Evolutionary conservation across 92 coral and sea anemone genomes (phyloP).

Genomic region (Porites lobata): DNA sequence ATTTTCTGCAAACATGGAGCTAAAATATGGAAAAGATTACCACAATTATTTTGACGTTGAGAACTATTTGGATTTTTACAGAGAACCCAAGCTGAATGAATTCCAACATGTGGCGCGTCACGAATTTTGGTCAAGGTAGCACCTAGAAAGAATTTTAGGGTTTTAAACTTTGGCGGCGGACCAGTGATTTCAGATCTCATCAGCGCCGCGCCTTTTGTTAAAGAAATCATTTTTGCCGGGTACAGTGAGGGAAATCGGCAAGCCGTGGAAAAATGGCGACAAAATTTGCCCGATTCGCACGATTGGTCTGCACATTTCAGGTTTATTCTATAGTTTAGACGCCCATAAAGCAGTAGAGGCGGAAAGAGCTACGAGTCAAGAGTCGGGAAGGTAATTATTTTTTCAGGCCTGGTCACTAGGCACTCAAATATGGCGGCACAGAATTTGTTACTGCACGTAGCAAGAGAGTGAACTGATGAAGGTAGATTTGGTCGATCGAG

Average conservation of each 20-base stretch:
- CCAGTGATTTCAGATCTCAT: slow-evolving; percentile 53
- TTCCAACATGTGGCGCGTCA: background rate
- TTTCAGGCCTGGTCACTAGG: slow-evolving; percentile 18
- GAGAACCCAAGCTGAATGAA: background rate
- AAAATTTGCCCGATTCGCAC: slow-evolving; percentile 26
- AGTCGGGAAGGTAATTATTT: too few species aligned
- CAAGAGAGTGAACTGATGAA: too few species aligned
- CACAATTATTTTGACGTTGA: slow-evolving; percentile 38
- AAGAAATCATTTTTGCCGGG: slow-evolving; percentile 72
- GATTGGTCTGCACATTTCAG: slow-evolving; percentile 63
- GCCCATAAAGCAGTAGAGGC: background rate
- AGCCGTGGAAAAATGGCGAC: slow-evolving; percentile 61
- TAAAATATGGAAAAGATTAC: slow-evolving; percentile 43
- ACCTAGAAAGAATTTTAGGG: slow-evolving; percentile 3
- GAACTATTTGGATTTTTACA: slow-evolving; percentile 14
- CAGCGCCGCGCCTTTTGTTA: slow-evolving; percentile 59
- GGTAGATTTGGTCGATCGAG: background rate
- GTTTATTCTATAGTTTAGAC: slow-evolving; percentile 1
- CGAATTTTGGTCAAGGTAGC: slow-evolving; percentile 21
- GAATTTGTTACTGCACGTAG: too few species aligned
- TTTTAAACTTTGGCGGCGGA: slow-evolving; percentile 75
- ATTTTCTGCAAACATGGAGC: background rate
- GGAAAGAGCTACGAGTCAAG: too few species aligned
- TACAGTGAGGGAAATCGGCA: slow-evolving; percentile 61
- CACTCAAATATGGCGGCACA: slow-evolving; percentile 7